Percentiles rank a stretch among this genome's conserved stretches.
These are phyloP conservation scores for Sycophila sp. DNA, from an alignment of 1,140 invertebrate species.

Conservation along the genomic window DNA sequence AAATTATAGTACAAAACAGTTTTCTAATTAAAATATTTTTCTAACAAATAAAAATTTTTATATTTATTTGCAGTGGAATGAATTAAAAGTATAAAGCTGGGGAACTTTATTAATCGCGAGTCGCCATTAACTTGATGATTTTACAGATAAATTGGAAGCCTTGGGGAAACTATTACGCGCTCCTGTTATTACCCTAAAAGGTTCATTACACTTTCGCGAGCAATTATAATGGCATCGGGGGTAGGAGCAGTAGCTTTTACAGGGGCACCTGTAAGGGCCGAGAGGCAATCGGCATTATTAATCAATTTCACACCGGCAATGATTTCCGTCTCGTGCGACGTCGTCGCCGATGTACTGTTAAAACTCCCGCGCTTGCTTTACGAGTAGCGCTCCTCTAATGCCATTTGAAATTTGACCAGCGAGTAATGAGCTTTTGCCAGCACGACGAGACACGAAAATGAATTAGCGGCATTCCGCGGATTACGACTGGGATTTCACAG, in stretches of 20 bases:
- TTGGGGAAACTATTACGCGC: conserved; percentile 43
- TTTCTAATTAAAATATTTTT: too few relatives aligned
- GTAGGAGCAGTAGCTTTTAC: background rate
- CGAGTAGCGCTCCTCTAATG: too few relatives aligned
- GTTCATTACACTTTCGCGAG: conserved; percentile 38
- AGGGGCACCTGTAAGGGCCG: background rate
- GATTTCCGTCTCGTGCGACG: background rate
- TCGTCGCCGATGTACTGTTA: background rate
- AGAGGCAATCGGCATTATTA: background rate
- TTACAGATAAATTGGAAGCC: conserved; percentile 45
- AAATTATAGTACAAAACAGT: too few relatives aligned
- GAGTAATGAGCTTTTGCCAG: too few relatives aligned
- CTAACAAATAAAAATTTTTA: too few relatives aligned
- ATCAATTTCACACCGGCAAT: background rate
- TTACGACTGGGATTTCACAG: too few relatives aligned
- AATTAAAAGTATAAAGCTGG: too few relatives aligned
- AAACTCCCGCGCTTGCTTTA: too few relatives aligned
- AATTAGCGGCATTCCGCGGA: too few relatives aligned
- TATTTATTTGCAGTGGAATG: too few relatives aligned
- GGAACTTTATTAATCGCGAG: conserved; percentile 41
- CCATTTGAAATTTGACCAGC: too few relatives aligned
- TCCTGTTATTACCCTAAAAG: conserved; percentile 43
- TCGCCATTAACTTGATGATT: conserved; percentile 49
- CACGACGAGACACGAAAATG: too few relatives aligned
- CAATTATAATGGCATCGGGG: background rate